Evolutionary conservation across 2,113 vertebrate species (phyloP).

Genomic region (Melanostigma gelatinosum): DNA sequence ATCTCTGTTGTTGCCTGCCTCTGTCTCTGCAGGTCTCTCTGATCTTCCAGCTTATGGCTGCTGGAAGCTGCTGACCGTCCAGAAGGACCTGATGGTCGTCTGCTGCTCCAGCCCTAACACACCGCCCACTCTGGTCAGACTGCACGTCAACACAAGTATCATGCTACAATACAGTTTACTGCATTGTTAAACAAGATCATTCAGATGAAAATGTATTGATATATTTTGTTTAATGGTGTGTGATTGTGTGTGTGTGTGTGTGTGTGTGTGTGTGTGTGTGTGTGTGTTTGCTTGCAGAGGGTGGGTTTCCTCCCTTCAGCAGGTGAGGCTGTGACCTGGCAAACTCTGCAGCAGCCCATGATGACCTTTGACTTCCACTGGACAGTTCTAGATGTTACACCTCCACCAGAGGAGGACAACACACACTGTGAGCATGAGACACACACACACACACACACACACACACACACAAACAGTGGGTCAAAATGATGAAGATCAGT

Average conservation of each 20-base stretch:
- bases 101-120: constrained; percentile 84
- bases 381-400: constrained; percentile 79
- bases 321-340: constrained; percentile 77
- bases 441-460: constrained; percentile 16
- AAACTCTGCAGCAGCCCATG: constrained; percentile 71
- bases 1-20: not conserved
- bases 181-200: not conserved
- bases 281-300: constrained; percentile 69
- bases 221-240: not conserved
- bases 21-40: constrained; percentile 36
- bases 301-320: constrained; percentile 76
- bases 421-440: constrained; percentile 68
- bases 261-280: constrained; percentile 13
- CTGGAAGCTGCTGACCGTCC: constrained; percentile 82
- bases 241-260: no score
- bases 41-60: constrained; percentile 68
- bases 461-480: constrained; percentile 7
- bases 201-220: not conserved
- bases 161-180: not conserved
- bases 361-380: constrained; percentile 80
- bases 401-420: constrained; percentile 80
- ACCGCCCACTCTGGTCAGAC: constrained; percentile 81
- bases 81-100: constrained; percentile 83
- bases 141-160: not conserved
- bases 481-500: not conserved